A percentile compares a stretch with the other conserved stretches of the same genome.
These are phyloP conservation scores for Lasioglossum leucozonium DNA, from an alignment of 2,888 invertebrate species.

Conservation along the genomic window DNA sequence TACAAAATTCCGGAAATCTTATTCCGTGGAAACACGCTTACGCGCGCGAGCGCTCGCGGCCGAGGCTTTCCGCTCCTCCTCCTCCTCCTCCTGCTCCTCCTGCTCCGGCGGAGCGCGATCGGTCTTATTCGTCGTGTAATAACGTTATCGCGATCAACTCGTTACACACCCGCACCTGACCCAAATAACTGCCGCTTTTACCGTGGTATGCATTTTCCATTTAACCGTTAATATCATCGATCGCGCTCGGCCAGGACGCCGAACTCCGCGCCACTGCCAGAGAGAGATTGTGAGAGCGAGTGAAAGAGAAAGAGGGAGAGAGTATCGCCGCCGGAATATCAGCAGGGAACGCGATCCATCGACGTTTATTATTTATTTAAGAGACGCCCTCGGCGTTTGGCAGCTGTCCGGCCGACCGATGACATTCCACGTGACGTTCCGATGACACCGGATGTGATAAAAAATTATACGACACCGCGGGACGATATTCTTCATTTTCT, in stretches of 20 bases:
- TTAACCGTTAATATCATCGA: conserved; percentile 66
- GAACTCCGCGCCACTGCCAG: conserved; percentile 36
- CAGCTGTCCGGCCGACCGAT: conserved; percentile 22
- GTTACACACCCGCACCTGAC: conserved; percentile 46
- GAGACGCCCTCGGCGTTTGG: conserved; percentile 49
- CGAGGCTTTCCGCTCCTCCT: not conserved
- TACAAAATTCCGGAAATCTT: conserved; percentile 38
- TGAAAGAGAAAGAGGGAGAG: too few species aligned
- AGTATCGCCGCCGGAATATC: conserved; percentile 13
- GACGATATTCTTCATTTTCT: not conserved
- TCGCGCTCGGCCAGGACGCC: conserved; percentile 37
- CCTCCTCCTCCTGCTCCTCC: not conserved
- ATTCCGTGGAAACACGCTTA: conserved; percentile 24
- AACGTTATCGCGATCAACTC: conserved; percentile 47
- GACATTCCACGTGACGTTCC: conserved; percentile 14
- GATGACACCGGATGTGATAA: not conserved
- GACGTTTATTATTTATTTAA: conserved; percentile 67
- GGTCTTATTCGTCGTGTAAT: conserved; percentile 47
- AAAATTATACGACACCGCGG: conserved; percentile 6
- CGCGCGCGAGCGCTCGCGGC: conserved; percentile 1
- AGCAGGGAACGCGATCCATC: conserved; percentile 24
- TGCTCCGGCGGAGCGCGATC: not conserved
- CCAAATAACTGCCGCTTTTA: conserved; percentile 56
- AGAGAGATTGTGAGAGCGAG: too few species aligned
- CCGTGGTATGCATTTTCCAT: conserved; percentile 60